These are phyloP conservation scores for Neomorphus geoffroyi DNA, from an alignment of 2,797 vertebrate genomes.

Conservation along the genomic window DNA sequence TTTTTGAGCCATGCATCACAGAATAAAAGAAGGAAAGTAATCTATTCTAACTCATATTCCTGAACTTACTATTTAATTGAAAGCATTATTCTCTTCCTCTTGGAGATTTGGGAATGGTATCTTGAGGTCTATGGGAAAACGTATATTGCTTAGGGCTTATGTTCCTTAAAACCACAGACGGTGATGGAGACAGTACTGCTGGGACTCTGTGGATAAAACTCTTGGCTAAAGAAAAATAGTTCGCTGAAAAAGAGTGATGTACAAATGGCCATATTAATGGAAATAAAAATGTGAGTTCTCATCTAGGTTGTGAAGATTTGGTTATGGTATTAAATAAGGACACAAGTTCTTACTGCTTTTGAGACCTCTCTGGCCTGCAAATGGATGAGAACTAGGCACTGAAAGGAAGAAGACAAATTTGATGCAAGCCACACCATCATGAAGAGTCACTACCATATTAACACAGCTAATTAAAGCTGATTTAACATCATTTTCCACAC, in stretches of 20 bases:
- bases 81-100: background rate
- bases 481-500: background rate
- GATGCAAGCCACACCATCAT: background rate
- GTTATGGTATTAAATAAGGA: background rate
- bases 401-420: background rate
- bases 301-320: fast-evolving
- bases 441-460: background rate
- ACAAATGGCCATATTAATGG: background rate
- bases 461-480: background rate
- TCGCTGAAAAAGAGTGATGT: background rate
- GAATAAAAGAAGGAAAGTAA: background rate
- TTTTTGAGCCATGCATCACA: background rate
- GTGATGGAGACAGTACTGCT: background rate
- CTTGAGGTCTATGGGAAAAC: background rate
- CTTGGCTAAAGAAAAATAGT: background rate
- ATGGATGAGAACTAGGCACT: background rate
- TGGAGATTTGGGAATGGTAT: background rate
- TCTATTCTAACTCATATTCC: background rate
- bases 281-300: background rate
- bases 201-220: background rate
- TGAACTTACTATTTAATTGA: background rate
- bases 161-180: background rate
- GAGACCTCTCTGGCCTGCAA: background rate
- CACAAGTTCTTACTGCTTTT: background rate
- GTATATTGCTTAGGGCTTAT: background rate